A percentile compares a stretch with the other conserved stretches of the same genome.
Conservation (phyloP, 2,797 vertebrate species). For the Gadopsis marmoratus region DNA sequence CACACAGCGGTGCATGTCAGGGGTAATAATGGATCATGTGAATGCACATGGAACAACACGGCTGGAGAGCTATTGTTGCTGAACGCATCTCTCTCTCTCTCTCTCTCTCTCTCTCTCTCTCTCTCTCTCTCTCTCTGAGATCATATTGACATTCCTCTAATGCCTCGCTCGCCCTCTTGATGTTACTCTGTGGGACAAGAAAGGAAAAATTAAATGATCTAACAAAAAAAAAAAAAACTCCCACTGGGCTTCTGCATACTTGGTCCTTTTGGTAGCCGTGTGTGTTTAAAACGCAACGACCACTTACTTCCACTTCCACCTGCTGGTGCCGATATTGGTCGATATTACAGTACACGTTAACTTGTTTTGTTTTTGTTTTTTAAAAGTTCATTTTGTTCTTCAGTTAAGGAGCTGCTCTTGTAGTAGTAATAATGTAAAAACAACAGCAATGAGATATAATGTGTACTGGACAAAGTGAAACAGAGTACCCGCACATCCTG, state of each 20-base stretch:
- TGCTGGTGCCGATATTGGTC: not conserved
- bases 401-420: conserved; percentile 15
- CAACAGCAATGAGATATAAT: not conserved
- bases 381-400: conserved; percentile 6
- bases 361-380: conserved; percentile 15
- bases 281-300: conserved; percentile 30
- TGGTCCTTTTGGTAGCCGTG: conserved; percentile 50
- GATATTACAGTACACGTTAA: not conserved
- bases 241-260: conserved; percentile 58
- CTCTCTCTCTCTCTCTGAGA: conserved; percentile 26
- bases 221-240: conserved; percentile 41
- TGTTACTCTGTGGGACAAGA: conserved; percentile 65
- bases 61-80: conserved; percentile 77
- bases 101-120: conserved; percentile 32
- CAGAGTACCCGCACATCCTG: conserved; percentile 24
- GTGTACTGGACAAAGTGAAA: not conserved
- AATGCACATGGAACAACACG: conserved; percentile 76
- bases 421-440: not conserved
- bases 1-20: conserved; percentile 75
- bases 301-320: conserved; percentile 8
- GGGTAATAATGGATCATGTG: conserved; percentile 78
- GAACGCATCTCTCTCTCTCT: conserved; percentile 60
- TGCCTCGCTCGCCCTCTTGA: conserved; percentile 1
- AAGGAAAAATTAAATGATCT: conserved; percentile 70
- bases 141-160: too few species aligned